These are phyloP conservation scores for Amazona ochrocephala DNA, from an alignment of 2,797 vertebrate genomes.

Conservation along the genomic window DNA sequence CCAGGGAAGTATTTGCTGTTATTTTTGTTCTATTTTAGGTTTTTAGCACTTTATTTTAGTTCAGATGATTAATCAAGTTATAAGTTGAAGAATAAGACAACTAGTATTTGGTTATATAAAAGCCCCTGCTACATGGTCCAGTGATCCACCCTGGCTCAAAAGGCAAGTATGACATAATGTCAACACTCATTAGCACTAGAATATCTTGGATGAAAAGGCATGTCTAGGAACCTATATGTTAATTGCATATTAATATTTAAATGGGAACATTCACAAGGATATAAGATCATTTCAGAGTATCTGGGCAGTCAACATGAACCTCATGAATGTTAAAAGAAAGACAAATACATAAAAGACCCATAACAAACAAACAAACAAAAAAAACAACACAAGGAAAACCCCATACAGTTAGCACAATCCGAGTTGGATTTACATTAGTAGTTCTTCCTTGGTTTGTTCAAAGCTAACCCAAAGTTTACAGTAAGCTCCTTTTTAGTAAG, in stretches of 20 bases:
- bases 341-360: not conserved
- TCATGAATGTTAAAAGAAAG: not conserved
- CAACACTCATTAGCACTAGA: not conserved
- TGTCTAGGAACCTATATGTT: not conserved
- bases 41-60: not conserved
- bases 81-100: not conserved
- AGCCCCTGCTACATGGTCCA: not conserved
- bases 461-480: not conserved
- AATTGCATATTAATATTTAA: not conserved
- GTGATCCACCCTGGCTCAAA: not conserved
- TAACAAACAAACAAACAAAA: not conserved
- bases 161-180: not conserved
- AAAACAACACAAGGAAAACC: rapidly evolving
- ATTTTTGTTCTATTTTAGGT: not conserved
- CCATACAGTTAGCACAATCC: not conserved
- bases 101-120: not conserved
- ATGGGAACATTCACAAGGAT: not conserved
- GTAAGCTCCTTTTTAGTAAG: not conserved
- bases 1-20: not conserved
- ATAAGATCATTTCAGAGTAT: not conserved
- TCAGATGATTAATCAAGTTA: not conserved
- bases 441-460: not conserved
- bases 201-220: not conserved
- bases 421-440: rapidly evolving
- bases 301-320: not conserved